Conservation (phyloP, 2,797 vertebrate genomes). For the Silurus lanzhouensis region DNA sequence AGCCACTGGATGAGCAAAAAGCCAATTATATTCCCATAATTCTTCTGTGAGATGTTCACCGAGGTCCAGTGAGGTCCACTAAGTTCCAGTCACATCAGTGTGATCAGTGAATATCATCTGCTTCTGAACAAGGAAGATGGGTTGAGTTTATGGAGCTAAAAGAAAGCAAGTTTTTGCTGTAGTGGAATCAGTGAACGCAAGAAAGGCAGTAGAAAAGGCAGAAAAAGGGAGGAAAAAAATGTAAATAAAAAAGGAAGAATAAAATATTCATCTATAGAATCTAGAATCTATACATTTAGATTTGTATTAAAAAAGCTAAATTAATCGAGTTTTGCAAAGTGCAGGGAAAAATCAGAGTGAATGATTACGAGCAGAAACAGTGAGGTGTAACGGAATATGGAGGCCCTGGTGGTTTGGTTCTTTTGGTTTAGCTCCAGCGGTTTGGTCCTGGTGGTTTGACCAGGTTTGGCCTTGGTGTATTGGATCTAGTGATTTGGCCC, state of each 20-base stretch:
- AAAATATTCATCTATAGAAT: no score
- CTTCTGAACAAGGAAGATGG: constrained; percentile 72
- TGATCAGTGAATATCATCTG: constrained; percentile 72
- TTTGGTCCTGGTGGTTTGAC: no score
- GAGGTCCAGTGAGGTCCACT: constrained; percentile 48
- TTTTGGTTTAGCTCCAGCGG: no score
- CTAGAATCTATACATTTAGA: no score
- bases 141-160: constrained; percentile 65
- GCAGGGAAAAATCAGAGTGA: no score
- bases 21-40: constrained; percentile 79
- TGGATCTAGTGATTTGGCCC: no score
- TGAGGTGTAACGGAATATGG: no score
- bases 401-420: no score
- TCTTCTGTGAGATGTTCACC: constrained; percentile 75
- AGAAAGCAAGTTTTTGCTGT: constrained; percentile 1
- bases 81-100: constrained; percentile 68
- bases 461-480: no score
- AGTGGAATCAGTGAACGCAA: no score
- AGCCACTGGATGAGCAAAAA: constrained; percentile 68
- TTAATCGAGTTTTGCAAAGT: neutral
- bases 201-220: neutral
- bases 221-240: neutral
- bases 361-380: no score
- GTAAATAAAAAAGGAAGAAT: neutral
- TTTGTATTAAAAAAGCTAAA: neutral